Base-by-base conservation (phyloP, 2,888 invertebrate species). In the Diadegma fenestrale region DNA sequence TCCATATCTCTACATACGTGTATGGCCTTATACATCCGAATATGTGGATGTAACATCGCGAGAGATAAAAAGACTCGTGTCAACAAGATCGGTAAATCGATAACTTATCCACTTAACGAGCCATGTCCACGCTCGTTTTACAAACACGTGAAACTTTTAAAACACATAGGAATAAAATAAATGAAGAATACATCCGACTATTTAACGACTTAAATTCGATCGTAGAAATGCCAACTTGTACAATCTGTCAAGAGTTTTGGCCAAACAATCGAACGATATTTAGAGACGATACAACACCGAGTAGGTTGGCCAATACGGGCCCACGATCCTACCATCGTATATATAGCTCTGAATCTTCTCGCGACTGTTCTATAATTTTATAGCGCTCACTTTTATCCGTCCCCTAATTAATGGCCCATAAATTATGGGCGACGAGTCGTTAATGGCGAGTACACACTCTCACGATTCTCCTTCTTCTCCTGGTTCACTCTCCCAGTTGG, bases 391-490 rank as follows among this genome's bases (percentile, higher is more conserved):
- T 90, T 92, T 92, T 91, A 91, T 89, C 88, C 88, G 85, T 87
- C 87, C 88, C 88, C 88, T 91, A 92, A 93, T 93, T 93, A 93
- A 93, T 93, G 92, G 90, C 89, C 91, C 91, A 92, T 93, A 93
- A 93, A 93, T 93, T 92, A 92, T 87, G 89, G 87, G 89, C 91
- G 90, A 91, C 91, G 90, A 92, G 91, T 91, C 91, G 91, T 91
- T 91, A 91, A 91, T 89, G 89, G 89, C 80, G 87, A 79, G 77
- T 85, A 87, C 88, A 85, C 87, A 78, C 76, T 80, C 84, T 82
- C 80, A 80, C 85, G 84, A 86, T 51, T 45, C 80, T 58, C 14
- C 58, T 58, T 2, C 19, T 54, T 10, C 45, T 14, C 19, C 54
- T 54, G 17, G 6, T 41, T 17, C 54, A 17, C 48, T 26, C 63